Conservation (phyloP, 1,140 invertebrate species). For the Parapsyche elsis region DNA sequence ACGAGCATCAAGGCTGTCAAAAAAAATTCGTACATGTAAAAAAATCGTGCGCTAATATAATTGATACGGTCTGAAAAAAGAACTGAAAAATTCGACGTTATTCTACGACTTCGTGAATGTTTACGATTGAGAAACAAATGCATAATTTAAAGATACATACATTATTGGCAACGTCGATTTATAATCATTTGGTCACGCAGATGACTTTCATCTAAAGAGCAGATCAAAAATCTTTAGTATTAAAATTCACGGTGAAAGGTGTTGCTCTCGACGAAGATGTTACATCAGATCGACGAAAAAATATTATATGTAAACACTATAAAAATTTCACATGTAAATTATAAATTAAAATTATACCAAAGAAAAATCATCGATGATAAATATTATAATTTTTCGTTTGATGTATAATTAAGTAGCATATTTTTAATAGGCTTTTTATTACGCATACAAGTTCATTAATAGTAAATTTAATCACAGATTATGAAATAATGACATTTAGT, state of each 20-base stretch:
- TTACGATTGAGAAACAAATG: no score
- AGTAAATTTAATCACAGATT: no score
- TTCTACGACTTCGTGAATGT: no score
- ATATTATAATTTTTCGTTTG: background rate
- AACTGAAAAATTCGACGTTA: no score
- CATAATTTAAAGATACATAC: no score
- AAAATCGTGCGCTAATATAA: no score
- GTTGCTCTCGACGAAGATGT: conserved; percentile 24
- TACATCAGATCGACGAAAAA: conserved; percentile 13
- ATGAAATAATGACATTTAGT: no score
- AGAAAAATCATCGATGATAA: background rate
- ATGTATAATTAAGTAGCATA: no score
- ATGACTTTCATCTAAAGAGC: conserved; percentile 6
- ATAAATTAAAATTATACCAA: background rate
- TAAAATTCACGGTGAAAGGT: background rate
- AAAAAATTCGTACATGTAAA: background rate
- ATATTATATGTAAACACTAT: no score
- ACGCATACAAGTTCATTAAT: background rate
- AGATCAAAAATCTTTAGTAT: background rate
- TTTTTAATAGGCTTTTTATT: no score
- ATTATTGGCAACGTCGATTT: background rate
- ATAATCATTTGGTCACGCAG: background rate
- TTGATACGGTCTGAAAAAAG: background rate
- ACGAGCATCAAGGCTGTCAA: background rate
- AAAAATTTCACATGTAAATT: no score